A percentile compares a stretch with the other conserved stretches of the same genome.
Evolutionary conservation across 2,888 invertebrate species (phyloP).

Genomic region (Diachrysia chrysitis): DNA sequence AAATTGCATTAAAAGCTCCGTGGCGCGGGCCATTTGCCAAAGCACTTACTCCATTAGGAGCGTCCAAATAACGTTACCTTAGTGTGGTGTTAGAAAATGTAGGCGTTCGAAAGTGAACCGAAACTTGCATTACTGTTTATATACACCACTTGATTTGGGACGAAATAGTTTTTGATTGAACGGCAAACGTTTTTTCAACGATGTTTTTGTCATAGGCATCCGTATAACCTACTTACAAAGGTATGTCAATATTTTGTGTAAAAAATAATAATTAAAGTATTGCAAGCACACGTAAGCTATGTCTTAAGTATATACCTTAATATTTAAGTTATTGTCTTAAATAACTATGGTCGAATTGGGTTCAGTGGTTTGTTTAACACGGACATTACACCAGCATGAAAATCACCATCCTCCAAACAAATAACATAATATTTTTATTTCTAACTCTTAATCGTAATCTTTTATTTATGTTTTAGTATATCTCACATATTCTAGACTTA

Average conservation of each 20-base stretch:
- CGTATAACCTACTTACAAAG: too few relatives aligned
- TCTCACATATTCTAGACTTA: background rate
- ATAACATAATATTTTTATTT: too few relatives aligned
- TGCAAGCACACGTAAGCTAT: too few relatives aligned
- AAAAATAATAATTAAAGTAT: too few relatives aligned
- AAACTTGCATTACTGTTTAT: conserved; percentile 33
- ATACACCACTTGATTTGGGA: background rate
- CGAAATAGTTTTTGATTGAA: conserved; percentile 27
- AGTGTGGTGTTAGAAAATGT: conserved; percentile 73
- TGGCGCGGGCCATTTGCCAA: conserved; percentile 86
- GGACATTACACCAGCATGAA: too few relatives aligned
- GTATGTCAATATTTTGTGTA: too few relatives aligned
- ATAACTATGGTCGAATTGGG: too few relatives aligned
- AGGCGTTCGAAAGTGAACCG: conserved; percentile 41
- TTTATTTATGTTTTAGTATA: background rate
- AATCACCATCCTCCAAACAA: too few relatives aligned
- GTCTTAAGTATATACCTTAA: too few relatives aligned
- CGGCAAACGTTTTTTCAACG: background rate
- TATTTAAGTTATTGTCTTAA: too few relatives aligned
- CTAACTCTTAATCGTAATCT: too few relatives aligned
- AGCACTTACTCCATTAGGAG: conserved; percentile 88
- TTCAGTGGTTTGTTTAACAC: too few relatives aligned
- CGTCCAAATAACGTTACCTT: conserved; percentile 86
- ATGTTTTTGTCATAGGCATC: background rate
- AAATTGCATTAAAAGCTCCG: conserved; percentile 89